Evolutionary conservation across 1,140 invertebrate species (phyloP).

Genomic region (Adelges cooleyi): DNA sequence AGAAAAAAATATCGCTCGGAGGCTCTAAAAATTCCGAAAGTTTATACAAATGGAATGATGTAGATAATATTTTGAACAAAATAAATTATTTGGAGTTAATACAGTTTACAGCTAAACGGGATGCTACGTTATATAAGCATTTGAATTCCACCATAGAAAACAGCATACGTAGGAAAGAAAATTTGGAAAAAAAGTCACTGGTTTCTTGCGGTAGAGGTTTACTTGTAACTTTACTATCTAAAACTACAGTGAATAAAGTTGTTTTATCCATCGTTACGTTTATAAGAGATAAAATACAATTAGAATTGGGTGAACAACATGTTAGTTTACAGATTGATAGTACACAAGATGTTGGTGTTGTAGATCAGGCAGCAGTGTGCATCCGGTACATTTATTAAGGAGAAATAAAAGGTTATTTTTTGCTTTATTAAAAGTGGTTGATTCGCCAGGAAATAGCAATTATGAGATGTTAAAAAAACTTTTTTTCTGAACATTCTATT

Average conservation of each 20-base stretch:
- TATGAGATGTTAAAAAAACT: conserved; percentile 4
- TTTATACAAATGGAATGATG: background rate
- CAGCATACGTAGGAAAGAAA: background rate
- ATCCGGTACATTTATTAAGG: background rate
- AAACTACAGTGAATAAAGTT: background rate
- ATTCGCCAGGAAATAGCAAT: background rate
- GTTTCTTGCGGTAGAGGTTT: background rate
- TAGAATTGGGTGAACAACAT: background rate
- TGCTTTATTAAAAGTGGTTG: background rate
- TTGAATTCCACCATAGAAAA: background rate
- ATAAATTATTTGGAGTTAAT: conserved; percentile 14
- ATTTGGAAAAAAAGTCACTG: background rate
- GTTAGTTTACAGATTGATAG: background rate
- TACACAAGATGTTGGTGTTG: conserved; percentile 5
- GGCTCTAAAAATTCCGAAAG: background rate
- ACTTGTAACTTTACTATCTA: background rate
- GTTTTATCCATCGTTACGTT: background rate
- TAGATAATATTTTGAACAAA: background rate
- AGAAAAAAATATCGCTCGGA: background rate
- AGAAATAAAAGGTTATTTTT: background rate
- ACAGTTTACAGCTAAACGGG: background rate
- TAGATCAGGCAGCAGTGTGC: conserved; percentile 2
- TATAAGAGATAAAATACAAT: background rate
- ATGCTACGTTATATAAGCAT: conserved; percentile 4
- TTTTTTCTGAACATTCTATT: conserved; percentile 8